Conservation (phyloP, 2,113 vertebrate genomes). For the Glareola pratincola region DNA sequence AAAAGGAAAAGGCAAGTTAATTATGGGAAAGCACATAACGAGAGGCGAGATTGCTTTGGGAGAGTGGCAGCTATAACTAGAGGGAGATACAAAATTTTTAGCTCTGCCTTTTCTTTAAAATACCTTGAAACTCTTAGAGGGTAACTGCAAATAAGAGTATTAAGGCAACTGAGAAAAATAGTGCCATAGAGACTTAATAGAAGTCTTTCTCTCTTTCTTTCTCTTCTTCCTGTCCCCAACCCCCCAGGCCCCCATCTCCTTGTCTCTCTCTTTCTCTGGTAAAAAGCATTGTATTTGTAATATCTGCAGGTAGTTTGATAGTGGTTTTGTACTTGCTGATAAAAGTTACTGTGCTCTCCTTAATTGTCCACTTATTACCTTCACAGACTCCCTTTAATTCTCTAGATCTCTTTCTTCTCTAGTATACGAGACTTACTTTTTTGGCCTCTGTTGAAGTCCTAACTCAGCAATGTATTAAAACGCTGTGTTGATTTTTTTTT, state of each 20-base stretch:
- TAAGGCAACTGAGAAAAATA: not conserved
- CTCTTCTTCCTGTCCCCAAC: too few relatives aligned
- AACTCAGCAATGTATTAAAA: not conserved
- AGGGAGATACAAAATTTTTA: not conserved
- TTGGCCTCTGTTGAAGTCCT: not conserved
- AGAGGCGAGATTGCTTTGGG: not conserved
- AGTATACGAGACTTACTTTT: not conserved
- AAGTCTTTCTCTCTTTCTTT: not conserved
- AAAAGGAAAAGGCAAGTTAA: not conserved
- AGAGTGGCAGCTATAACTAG: not conserved
- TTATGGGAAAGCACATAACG: not conserved
- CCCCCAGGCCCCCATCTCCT: not conserved
- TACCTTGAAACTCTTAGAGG: not conserved
- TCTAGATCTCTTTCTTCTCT: not conserved
- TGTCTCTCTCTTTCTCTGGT: not conserved
- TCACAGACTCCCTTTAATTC: not conserved
- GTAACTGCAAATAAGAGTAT: not conserved
- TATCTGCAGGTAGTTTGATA: not conserved
- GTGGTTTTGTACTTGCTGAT: not conserved
- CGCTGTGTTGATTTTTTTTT: not conserved
- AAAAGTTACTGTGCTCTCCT: not conserved
- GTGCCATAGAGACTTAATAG: not conserved
- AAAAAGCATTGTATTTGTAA: not conserved
- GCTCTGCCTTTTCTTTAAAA: not conserved
- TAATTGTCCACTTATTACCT: not conserved